phyloP scores from a whole-genome alignment of 2,113 vertebrate species.

The Megaleporinus macrocephalus region DNA sequence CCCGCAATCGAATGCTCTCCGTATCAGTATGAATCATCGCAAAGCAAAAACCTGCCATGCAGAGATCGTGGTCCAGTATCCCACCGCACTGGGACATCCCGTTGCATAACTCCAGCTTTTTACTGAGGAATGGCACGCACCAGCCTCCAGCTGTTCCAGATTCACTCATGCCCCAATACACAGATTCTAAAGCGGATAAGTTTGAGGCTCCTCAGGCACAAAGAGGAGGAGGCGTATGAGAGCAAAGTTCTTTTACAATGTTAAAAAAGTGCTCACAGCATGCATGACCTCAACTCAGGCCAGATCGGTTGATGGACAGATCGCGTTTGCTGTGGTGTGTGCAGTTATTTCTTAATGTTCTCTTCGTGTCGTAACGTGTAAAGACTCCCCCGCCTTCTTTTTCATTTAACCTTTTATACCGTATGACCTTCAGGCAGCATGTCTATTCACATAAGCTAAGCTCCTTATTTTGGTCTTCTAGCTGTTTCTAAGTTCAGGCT shows the following conservation, averaged over 20 bases:
- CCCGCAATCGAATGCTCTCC: too few relatives aligned
- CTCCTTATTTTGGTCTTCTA: too few relatives aligned
- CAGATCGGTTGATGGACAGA: not conserved
- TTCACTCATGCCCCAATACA: not conserved
- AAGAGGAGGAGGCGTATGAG: not conserved
- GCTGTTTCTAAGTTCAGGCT: too few relatives aligned
- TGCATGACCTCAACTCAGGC: not conserved
- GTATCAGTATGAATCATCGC: not conserved
- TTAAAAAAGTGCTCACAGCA: not conserved
- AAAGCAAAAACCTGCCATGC: not conserved
- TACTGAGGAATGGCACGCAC: not conserved
- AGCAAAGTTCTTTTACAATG: not conserved
- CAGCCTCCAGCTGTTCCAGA: conserved; percentile 10
- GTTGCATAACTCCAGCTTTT: conserved; percentile 22
- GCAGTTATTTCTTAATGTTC: not conserved
- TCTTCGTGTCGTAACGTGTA: not conserved
- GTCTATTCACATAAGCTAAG: too few relatives aligned
- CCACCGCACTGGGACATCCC: not conserved
- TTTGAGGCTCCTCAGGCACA: conserved; percentile 7
- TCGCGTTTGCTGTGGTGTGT: not conserved
- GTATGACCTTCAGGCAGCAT: too few relatives aligned
- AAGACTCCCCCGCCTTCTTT: too few relatives aligned
- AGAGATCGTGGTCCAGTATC: not conserved
- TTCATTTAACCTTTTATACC: too few relatives aligned
- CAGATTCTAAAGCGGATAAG: conserved; percentile 22